Conservation (phyloP, 2,113 vertebrate species). For the Petaurus breviceps region DNA sequence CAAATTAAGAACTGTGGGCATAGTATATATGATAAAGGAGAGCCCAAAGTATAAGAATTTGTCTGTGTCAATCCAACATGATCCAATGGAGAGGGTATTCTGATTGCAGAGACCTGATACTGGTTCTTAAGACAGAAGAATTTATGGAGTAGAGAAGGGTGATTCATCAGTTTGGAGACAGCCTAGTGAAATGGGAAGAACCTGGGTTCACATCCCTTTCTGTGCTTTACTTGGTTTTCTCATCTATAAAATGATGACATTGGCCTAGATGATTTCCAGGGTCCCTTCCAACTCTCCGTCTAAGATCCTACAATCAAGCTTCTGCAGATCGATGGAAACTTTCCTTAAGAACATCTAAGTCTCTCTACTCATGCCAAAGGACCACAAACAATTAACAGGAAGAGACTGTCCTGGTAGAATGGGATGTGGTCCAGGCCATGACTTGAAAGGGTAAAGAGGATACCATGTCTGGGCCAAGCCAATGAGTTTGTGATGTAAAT, state of each 20-base stretch:
- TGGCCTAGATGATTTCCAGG: background rate
- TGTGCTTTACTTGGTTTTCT: background rate
- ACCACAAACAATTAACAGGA: background rate
- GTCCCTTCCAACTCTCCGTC: background rate
- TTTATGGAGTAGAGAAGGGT: background rate
- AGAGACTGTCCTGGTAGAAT: background rate
- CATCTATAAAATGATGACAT: background rate
- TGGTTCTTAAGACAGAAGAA: background rate
- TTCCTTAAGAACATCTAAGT: background rate
- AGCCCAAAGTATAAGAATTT: background rate
- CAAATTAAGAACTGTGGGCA: background rate
- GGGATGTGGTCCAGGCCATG: background rate
- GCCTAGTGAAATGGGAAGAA: background rate
- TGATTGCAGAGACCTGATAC: background rate
- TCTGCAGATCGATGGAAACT: background rate
- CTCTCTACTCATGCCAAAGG: background rate
- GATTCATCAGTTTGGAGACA: background rate
- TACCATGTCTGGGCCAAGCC: background rate
- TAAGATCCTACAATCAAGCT: background rate
- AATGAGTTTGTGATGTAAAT: background rate
- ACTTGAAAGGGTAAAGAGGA: background rate
- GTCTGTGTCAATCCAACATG: background rate
- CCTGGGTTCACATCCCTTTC: background rate
- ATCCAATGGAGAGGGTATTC: background rate
- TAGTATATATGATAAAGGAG: background rate